Evolutionary conservation across 2,113 vertebrate genomes (phyloP).

Genomic region (Xiphophorus hellerii): DNA sequence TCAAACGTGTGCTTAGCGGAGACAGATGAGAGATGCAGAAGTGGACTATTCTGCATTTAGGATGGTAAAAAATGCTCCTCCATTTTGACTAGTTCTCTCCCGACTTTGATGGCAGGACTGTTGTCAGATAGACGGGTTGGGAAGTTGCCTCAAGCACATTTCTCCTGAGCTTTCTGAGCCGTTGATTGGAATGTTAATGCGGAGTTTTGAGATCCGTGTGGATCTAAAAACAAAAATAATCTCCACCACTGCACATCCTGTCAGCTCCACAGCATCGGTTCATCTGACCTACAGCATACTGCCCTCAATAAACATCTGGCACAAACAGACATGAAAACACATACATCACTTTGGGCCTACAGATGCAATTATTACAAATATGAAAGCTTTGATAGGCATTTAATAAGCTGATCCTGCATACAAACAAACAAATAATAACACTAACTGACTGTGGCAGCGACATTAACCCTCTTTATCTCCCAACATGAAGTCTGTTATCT

Average conservation of each 20-base stretch:
- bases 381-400: conserved; percentile 1
- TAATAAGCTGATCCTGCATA: not conserved
- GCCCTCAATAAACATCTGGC: conserved; percentile 34
- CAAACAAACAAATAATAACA: not conserved
- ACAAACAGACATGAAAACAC: conserved; percentile 35
- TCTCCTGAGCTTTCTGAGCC: conserved; percentile 32
- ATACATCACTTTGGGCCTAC: conserved; percentile 18
- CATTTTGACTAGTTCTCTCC: not conserved
- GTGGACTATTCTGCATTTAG: conserved; percentile 8
- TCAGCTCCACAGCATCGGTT: conserved; percentile 42
- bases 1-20: conserved; percentile 41
- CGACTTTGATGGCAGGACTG: conserved; percentile 55
- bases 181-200: conserved; percentile 56
- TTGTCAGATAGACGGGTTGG: conserved; percentile 54
- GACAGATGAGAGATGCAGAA: conserved; percentile 11
- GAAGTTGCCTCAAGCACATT: conserved; percentile 51
- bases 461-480: conserved; percentile 37
- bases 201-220: not conserved
- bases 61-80: conserved; percentile 25
- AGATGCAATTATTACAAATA: conserved; percentile 19
- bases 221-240: conserved; percentile 18
- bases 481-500: conserved; percentile 27
- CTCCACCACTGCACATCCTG: conserved; percentile 42
- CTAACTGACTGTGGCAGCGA: conserved; percentile 9
- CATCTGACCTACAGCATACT: conserved; percentile 27